Evolutionary conservation across 2,113 vertebrate genomes (phyloP), one percentile per base, ranked within the genome.

Genomic region (Aramus guarauna): DNA sequence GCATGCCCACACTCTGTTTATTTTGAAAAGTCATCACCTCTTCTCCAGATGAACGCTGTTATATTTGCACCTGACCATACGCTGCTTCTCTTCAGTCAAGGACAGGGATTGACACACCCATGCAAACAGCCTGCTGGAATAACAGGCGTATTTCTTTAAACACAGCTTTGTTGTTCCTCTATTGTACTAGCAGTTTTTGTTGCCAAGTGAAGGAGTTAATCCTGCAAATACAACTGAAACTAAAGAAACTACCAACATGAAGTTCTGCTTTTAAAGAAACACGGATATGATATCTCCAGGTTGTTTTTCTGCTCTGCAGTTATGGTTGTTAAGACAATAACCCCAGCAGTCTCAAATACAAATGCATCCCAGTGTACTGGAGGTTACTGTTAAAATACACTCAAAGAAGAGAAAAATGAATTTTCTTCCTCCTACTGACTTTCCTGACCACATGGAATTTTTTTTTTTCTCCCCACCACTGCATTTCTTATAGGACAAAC

Each of bases 11-110:
- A 30, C 27, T 18, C 29, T 85, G 82, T 93, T 95, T 95, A 84
- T 73, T 94, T 72, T 92, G 76, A 85, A 71, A 93, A 94, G 80
- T 45, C 63, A 79, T 85, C 77, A 66, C 41, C 68, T 68, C 52
- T 63, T 79, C 88, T 71, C 55, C 55, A 82, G 80, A 74, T 18
- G 67, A 64, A 75, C 8, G 48, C 41, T 74, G 68, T 58, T 88
- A 37, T 74, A 80, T 81, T 79, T 94, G 77, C 80, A 94, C 88
- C 95, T 95, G 64, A 93, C 64, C 89, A 90, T 68, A 45, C 3
- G 23, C 71, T 63, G 78, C 58, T 87, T 52, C 72, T 88, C 56
- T 72, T 93, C 92, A 90, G 82, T 81, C 77, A 48, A 64, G 72
- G 88, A 83, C 78, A 86, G 66, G 69, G 94, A 94, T 27, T 93